phyloP scores from a whole-genome alignment of 2,113 vertebrate genomes.

The Odocoileus virginianus region DNA sequence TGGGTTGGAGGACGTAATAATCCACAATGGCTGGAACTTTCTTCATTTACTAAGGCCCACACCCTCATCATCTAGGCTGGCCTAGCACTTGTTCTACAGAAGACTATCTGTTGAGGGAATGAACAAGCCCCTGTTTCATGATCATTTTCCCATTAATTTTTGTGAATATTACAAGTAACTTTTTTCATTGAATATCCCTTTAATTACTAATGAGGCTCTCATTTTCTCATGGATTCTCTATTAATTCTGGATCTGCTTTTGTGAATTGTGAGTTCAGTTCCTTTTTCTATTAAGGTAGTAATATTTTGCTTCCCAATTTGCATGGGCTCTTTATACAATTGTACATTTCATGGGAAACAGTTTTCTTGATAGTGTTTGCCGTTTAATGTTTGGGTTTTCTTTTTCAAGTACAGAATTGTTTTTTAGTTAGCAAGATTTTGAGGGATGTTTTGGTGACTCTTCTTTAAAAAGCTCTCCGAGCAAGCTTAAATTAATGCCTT shows the following conservation, averaged over 20 bases:
- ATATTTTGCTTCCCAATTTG: conserved; percentile 42
- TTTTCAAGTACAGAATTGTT: not conserved
- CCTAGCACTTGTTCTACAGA: not conserved
- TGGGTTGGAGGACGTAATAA: not conserved
- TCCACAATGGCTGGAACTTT: not conserved
- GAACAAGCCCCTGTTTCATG: not conserved
- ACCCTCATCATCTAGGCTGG: not conserved
- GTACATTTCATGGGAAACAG: conserved; percentile 40
- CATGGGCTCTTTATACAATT: conserved; percentile 35
- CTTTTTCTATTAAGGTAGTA: conserved; percentile 49
- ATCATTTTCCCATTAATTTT: not conserved
- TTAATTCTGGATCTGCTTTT: conserved; percentile 44
- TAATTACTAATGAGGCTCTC: conserved; percentile 21
- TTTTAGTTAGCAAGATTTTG: not conserved
- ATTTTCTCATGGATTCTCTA: conserved; percentile 41
- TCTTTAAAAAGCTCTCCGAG: not conserved
- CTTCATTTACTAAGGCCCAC: not conserved
- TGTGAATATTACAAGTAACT: conserved; percentile 1
- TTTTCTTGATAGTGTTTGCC: conserved; percentile 40
- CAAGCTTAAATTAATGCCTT: conserved; percentile 42
- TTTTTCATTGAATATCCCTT: not conserved
- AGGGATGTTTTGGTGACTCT: conserved; percentile 24
- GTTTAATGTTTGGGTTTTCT: conserved; percentile 19
- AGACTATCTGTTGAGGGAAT: not conserved
- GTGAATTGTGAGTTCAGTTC: conserved; percentile 40